phyloP scores from a whole-genome alignment of 2,113 vertebrate species.

The Zootoca vivipara region DNA sequence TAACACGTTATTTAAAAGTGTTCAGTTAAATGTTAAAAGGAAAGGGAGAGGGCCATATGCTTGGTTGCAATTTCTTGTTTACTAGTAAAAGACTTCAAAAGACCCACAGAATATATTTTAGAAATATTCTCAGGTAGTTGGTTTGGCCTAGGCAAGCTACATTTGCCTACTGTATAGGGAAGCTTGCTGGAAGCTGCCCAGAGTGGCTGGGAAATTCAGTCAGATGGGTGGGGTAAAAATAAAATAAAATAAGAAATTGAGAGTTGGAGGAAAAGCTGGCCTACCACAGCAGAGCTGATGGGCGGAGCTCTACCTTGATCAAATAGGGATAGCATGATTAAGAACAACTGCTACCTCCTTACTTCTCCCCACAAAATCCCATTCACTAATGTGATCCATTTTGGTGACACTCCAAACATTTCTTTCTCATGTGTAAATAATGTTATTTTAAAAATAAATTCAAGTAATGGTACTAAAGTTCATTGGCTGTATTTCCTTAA shows the following conservation, averaged over 20 bases:
- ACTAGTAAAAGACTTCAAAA: slow-evolving; percentile 11
- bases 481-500: too few species aligned
- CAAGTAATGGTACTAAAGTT: background rate
- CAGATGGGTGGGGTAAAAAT: too few species aligned
- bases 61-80: background rate
- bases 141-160: background rate
- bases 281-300: too few species aligned
- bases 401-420: background rate
- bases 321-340: too few species aligned
- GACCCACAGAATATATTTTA: background rate
- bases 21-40: slow-evolving; percentile 14
- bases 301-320: too few species aligned
- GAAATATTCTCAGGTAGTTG: background rate
- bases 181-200: too few species aligned
- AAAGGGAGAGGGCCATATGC: background rate
- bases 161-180: background rate
- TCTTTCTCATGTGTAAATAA: background rate
- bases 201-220: too few species aligned
- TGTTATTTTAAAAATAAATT: background rate
- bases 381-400: background rate
- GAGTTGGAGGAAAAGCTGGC: too few species aligned
- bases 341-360: background rate
- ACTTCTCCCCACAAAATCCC: background rate
- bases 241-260: too few species aligned
- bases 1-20: slow-evolving; percentile 15